These are phyloP conservation scores for Diceros bicornis DNA, from an alignment of 2,797 vertebrate genomes.

Conservation along the genomic window DNA sequence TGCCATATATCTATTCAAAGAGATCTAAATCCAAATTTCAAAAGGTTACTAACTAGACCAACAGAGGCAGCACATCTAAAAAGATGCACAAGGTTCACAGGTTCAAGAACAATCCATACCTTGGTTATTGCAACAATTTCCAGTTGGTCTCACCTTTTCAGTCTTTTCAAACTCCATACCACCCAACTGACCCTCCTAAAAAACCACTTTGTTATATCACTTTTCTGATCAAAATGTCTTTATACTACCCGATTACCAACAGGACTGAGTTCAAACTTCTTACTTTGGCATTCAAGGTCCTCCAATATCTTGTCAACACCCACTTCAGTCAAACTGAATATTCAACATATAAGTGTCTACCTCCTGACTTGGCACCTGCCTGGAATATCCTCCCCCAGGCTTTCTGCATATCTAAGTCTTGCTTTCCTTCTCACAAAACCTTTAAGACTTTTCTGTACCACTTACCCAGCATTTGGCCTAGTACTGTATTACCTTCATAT, in stretches of 20 bases:
- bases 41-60: not conserved
- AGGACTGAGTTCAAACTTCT: conserved; percentile 33
- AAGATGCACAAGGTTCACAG: not conserved
- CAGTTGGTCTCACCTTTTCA: not conserved
- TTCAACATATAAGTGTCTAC: not conserved
- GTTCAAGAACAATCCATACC: not conserved
- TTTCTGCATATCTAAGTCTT: not conserved
- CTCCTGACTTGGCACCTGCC: not conserved
- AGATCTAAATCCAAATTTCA: not conserved
- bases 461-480: not conserved
- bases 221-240: conserved; percentile 23
- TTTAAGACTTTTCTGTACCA: not conserved
- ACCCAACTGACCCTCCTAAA: not conserved
- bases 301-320: not conserved
- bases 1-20: not conserved
- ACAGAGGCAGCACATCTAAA: not conserved
- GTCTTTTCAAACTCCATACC: not conserved
- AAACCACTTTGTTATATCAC: not conserved
- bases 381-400: not conserved
- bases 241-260: not conserved
- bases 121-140: not conserved
- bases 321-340: not conserved
- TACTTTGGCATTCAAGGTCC: not conserved
- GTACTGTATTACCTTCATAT: not conserved
- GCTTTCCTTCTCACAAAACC: conserved; percentile 37